These are phyloP conservation scores for Scaptomyza parva DNA, from an alignment of 2,888 invertebrate species.

Conservation along the genomic window DNA sequence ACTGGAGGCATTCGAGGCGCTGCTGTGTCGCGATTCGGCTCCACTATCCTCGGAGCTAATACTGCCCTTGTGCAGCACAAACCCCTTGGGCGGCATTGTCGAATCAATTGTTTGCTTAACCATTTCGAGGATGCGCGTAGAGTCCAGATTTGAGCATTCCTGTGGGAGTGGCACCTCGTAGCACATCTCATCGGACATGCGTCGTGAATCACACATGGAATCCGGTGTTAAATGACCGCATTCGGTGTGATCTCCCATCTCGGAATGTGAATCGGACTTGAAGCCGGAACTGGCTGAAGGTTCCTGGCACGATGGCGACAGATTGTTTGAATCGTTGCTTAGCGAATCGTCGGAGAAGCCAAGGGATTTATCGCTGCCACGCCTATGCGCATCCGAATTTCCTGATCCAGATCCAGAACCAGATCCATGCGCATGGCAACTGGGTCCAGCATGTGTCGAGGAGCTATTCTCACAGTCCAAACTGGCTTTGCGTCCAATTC, in stretches of 20 bases:
- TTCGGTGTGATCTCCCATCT: conserved; percentile 86
- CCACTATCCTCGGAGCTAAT: conserved; percentile 81
- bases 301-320: conserved; percentile 86
- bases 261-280: conserved; percentile 86
- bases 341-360: conserved; percentile 90
- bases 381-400: conserved; percentile 85
- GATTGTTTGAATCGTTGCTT: conserved; percentile 88
- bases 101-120: conserved; percentile 92
- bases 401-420: no score
- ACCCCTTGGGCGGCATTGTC: conserved; percentile 90
- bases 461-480: conserved; percentile 86
- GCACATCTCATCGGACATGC: conserved; percentile 85
- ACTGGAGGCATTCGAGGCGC: conserved; percentile 64
- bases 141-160: conserved; percentile 91
- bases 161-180: conserved; percentile 92
- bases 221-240: conserved; percentile 84
- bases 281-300: conserved; percentile 88
- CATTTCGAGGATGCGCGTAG: conserved; percentile 91
- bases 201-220: conserved; percentile 84
- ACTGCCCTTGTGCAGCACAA: conserved; percentile 86
- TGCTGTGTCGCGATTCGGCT: conserved; percentile 65
- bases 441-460: conserved; percentile 35
- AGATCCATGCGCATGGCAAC: conserved; percentile 1
- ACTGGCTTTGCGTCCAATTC: conserved; percentile 90
- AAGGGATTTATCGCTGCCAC: conserved; percentile 89